Evolutionary conservation across 2,888 invertebrate species (phyloP), one percentile per base, ranked within the genome.

Genomic region (Caradrina clavipalpis): DNA sequence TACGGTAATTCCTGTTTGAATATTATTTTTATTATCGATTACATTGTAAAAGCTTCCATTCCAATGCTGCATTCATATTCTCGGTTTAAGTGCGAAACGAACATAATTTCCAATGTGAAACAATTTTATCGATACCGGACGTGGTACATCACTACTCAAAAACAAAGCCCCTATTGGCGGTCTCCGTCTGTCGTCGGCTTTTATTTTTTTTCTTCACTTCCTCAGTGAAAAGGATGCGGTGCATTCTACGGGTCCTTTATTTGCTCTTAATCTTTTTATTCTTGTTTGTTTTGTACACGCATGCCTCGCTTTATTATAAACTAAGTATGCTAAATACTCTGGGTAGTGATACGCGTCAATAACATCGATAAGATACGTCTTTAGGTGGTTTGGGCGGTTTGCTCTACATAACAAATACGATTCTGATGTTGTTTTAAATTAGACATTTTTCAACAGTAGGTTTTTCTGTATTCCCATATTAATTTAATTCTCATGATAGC

Each of bases 101-200:
- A 56, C n/a, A 45, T 51, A 65, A 19, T 78, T 54, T 19, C 19
- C 55, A 59, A 73, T 60, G 65, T 50, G 50, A 60, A 57, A 80
- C 59, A 69, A 51, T 26, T 61, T 65, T 68, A 79, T 84, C 84
- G 84, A 84, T 77, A 63, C 58, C 60, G 72, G 75, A 79, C 71
- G 65, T 71, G 65, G 61, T 74, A 76, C 90, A 84, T 86, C 91
- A 86, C 90, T 90, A 90, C 75, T 83, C 80, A 87, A 92, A 85
- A 86, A 92, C 93, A 92, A 93, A 93, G 89, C 84, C 88, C 86
- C 89, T 89, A 91, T 91, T 91, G 93, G 92, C 93, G 91, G 90
- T 88, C 90, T 89, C 90, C 91, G 89, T 87, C 89, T 90, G 91
- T 92, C 90, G 87, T 88, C 89, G 84, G 76, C 86, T 91, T 88